Evolutionary conservation across 1,140 invertebrate species (phyloP), one percentile per base, ranked within the genome.

Genomic region (Atta cephalotes): DNA sequence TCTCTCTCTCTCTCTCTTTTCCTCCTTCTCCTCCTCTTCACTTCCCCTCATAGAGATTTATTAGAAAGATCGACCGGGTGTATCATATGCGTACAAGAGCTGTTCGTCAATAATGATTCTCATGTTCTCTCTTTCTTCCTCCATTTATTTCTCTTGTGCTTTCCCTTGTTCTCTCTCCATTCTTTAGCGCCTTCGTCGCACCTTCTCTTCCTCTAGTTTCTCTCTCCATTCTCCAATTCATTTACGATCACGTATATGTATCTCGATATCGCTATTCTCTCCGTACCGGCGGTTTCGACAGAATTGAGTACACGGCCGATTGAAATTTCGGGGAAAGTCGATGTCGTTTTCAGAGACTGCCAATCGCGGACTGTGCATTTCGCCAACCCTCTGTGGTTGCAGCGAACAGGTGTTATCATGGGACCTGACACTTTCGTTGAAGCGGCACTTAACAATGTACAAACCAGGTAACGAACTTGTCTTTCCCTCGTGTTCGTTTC

Each of bases 21-120:
- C 56, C 25, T 25, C 25, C 25, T 25, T 25, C 25, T 25, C 25
- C 31, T 35, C 12, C 25, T 66, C 70, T 68, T 88, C 25, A 7
- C 16, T 63, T 25, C 16, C 58, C 39, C 39, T 84, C 28, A 49
- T 21, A 31, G 16, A 56, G 66, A 66, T 91, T 91, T 90, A 90
- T 90, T 89, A 89, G 88, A 88, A 89, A 90, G 89, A 86, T 85
- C 63, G 76, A 91, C 79, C 70, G 80, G 81, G 74, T 91, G 85
- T 86, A 91, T 74, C 90, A 72, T 86, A 85, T 74, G 68, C 60
- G 72, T 60, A 87, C 87, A 86, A 88, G 87, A 85, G 87, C 87
- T 60, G 86, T 80, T 84, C 76, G 49, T 62, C 85, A 77, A 88
- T 88, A 91, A 90, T 90, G 82, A 82, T 58, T 85, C 49, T 71